Conservation (phyloP, 2,113 vertebrate genomes). For the Myocastor coypus region DNA sequence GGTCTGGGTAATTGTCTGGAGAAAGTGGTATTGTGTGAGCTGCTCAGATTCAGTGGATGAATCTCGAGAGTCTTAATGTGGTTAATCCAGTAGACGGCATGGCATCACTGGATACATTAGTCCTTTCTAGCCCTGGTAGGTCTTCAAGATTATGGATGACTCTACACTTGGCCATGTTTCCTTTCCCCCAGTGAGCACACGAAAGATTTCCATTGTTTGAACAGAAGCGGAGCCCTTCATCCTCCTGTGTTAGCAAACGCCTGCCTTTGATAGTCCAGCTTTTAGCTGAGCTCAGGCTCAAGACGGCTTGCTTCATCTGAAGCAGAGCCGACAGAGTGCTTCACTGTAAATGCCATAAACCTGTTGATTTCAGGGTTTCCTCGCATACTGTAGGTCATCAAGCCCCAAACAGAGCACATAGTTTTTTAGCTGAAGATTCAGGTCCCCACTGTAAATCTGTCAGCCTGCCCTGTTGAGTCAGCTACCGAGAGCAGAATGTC, state of each 20-base stretch:
- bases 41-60: not conserved
- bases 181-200: not conserved
- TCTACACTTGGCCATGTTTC: not conserved
- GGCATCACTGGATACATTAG: not conserved
- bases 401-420: constrained; percentile 63
- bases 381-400: constrained; percentile 68
- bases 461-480: constrained; percentile 73
- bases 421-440: constrained; percentile 71
- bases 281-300: constrained; percentile 72
- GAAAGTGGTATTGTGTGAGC: not conserved
- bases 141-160: not conserved
- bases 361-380: constrained; percentile 82
- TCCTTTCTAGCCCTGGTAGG: not conserved
- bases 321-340: constrained; percentile 57
- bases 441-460: constrained; percentile 80
- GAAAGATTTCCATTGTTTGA: constrained; percentile 59
- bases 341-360: constrained; percentile 70
- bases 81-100: not conserved
- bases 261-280: constrained; percentile 63
- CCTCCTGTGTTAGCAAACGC: constrained; percentile 41
- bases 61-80: not conserved
- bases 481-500: constrained; percentile 74
- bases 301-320: constrained; percentile 80
- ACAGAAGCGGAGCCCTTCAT: constrained; percentile 1
- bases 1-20: not conserved